Conservation (phyloP, 2,797 vertebrate genomes). For the Stomatorhinus walkeri region DNA sequence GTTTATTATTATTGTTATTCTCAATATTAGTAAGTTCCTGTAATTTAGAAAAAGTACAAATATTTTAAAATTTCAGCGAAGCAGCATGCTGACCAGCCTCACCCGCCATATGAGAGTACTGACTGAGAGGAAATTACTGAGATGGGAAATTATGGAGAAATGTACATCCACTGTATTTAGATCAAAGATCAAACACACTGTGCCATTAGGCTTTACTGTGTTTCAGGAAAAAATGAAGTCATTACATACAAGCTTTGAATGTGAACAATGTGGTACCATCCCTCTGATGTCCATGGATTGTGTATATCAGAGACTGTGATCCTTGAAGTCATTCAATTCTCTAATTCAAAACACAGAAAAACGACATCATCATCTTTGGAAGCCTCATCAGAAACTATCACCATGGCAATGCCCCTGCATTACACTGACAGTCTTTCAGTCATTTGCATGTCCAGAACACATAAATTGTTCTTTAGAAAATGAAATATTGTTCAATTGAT, state of each 20-base stretch:
- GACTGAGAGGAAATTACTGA: background rate
- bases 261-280: background rate
- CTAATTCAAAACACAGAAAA: background rate
- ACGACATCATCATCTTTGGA: background rate
- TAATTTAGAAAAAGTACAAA: background rate
- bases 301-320: background rate
- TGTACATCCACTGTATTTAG: slow-evolving; percentile 1
- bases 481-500: background rate
- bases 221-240: background rate
- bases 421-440: background rate
- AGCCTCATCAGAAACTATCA: background rate
- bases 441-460: background rate
- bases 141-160: background rate
- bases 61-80: background rate
- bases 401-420: background rate
- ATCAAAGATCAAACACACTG: background rate
- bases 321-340: background rate
- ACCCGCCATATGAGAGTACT: background rate
- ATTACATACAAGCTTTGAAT: background rate
- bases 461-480: background rate
- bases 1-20: background rate
- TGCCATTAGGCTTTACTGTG: background rate
- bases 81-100: background rate
- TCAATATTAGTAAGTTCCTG: background rate
- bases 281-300: background rate